Conservation (phyloP, 1,140 invertebrate species). For the Bombus terrestris region DNA sequence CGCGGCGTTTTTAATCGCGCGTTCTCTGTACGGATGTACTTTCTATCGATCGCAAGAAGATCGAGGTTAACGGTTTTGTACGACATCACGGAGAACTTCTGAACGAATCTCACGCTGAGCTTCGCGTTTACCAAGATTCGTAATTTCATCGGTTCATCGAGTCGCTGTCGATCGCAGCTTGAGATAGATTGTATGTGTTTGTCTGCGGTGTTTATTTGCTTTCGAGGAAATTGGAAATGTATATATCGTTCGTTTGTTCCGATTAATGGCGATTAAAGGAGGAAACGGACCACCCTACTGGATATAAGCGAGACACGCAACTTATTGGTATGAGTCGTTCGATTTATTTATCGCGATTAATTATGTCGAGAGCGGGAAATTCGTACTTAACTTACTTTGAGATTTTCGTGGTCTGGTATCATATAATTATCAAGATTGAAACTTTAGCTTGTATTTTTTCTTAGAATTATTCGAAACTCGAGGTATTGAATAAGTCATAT, state of each 20-base stretch:
- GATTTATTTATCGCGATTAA: not conserved
- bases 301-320: not conserved
- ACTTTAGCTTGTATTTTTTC: too few relatives aligned
- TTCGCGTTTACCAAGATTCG: not conserved
- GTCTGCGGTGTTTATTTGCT: not conserved
- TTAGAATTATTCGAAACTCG: too few relatives aligned
- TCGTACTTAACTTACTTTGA: not conserved
- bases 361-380: not conserved
- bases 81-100: not conserved
- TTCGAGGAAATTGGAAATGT: not conserved
- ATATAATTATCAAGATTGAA: not conserved
- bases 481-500: too few relatives aligned
- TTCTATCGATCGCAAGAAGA: slow-evolving; percentile 43
- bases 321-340: not conserved
- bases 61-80: slow-evolving; percentile 43
- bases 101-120: slow-evolving; percentile 7
- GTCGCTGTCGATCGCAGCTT: not conserved
- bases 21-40: slow-evolving; percentile 10
- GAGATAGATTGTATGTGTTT: too few relatives aligned
- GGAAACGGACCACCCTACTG: not conserved
- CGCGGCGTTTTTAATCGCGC: not conserved
- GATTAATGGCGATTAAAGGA: not conserved
- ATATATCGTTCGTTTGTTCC: not conserved
- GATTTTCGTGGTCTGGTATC: not conserved
- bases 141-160: slow-evolving; percentile 13